phyloP scores from a whole-genome alignment of 2,113 vertebrate species.

The Oreochromis spilurus region DNA sequence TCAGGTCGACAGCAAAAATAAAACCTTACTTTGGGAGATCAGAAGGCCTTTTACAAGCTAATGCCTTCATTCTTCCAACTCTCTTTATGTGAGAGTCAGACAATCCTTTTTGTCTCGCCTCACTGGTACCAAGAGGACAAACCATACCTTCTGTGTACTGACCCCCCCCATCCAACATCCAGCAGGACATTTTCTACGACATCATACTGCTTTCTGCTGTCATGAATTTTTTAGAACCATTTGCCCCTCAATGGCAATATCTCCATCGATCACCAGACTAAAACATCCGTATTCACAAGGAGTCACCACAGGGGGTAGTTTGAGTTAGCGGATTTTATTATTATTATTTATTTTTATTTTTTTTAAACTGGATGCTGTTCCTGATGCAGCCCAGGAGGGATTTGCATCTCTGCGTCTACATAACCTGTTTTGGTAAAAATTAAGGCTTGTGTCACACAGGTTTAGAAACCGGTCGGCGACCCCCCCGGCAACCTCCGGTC shows the following conservation, averaged over 20 bases:
- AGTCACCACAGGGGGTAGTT: not conserved
- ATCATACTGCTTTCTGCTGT: not conserved
- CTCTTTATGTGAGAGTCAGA: not conserved
- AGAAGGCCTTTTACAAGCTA: not conserved
- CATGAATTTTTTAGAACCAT: not conserved
- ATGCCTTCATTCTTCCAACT: not conserved
- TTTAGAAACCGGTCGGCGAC: not conserved
- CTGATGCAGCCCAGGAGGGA: not conserved
- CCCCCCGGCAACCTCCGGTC: not conserved
- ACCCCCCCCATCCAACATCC: not conserved
- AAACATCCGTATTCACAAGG: not conserved
- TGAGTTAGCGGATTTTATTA: not conserved
- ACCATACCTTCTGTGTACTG: not conserved
- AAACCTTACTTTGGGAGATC: not conserved
- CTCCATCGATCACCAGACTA: not conserved
- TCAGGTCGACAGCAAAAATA: not conserved
- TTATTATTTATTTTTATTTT: not conserved
- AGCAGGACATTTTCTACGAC: not conserved
- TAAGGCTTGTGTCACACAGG: not conserved
- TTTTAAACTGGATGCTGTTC: not conserved
- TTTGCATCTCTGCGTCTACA: not conserved
- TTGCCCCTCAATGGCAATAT: not conserved
- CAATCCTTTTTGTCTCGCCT: not conserved
- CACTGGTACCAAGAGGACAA: not conserved
- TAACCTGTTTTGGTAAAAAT: not conserved